Conservation (phyloP, 2,113 vertebrate species). For the Labeo catla region DNA sequence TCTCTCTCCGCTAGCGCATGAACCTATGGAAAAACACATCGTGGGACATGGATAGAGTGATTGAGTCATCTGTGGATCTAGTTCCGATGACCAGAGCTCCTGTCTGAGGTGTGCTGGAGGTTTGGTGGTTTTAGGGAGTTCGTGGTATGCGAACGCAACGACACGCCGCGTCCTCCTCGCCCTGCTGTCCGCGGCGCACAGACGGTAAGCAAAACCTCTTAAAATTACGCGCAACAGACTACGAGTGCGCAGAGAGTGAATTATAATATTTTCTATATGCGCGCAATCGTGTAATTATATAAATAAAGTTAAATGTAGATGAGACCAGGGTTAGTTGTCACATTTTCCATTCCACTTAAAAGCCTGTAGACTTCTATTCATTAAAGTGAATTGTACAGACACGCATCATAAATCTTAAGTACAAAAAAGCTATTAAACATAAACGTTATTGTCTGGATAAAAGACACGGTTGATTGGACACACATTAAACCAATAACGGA, state of each 20-base stretch:
- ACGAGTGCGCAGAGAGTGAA: not conserved
- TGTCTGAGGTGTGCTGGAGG: constrained; percentile 29
- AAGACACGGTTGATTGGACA: not conserved
- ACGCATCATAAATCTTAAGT: not conserved
- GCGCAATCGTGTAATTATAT: not conserved
- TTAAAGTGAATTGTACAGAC: not conserved
- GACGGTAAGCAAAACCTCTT: constrained; percentile 65
- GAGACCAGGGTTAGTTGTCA: not conserved
- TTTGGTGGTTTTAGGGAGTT: constrained; percentile 42
- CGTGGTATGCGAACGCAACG: constrained; percentile 72
- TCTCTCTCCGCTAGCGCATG: not conserved
- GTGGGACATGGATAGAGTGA: constrained; percentile 18
- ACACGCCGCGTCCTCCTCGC: constrained; percentile 62
- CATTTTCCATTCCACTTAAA: not conserved
- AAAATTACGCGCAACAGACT: not conserved
- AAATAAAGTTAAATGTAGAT: not conserved
- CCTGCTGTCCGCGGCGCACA: constrained; percentile 64
- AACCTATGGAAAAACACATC: not conserved
- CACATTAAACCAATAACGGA: not conserved
- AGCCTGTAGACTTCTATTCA: not conserved
- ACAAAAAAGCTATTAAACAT: not conserved
- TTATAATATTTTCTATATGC: too few relatives aligned
- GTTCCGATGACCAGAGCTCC: not conserved
- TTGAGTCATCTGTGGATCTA: constrained; percentile 17
- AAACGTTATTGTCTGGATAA: not conserved